Evolutionary conservation across 2,888 invertebrate species (phyloP), one percentile per base, ranked within the genome.

Genomic region (Phyllotreta cruciferae): DNA sequence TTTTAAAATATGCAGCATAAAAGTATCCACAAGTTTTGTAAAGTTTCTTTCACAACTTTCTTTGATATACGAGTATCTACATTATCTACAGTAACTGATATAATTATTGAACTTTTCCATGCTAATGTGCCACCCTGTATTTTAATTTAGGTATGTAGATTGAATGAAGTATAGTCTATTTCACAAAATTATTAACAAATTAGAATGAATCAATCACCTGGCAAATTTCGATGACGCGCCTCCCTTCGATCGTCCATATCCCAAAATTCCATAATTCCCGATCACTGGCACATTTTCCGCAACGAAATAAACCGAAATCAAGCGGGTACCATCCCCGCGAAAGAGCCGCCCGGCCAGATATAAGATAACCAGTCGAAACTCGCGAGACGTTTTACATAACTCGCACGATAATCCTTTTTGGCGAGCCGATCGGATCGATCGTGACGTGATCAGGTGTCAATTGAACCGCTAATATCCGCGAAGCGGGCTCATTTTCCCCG

Each of bases 211-310:
- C 49, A 8, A 39, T 47, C 71, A 76, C 76, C 76, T 74, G 70
- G 72, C 38, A 71, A 66, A 69, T 63, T 70, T 63, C 74, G 66
- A 56, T 72, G 74, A 71, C 78, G 72, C 55, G 71, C 70, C 71
- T 79, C 79, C 63, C 79, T 73, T 64, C 77, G 73, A 66, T 78
- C 78, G 66, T 80, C 79, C 79, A 80, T 80, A 67, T 74, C 78
- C 80, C 80, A 80, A 75, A 77, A 79, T 78, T 80, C 80, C 80
- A 80, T 80, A 74, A 75, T 79, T 76, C 57, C 55, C 37, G 55
- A 60, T 61, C 65, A 64, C 65, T 63, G 8, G 61, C 60, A 69
- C 66, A 69, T 66, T 52, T 62, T 61, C 36, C 8, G 36, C 9
- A 53, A 10, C 39, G 39, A 41, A 38, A 8, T 7, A 9, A 11